These are phyloP conservation scores for Takifugu ocellatus DNA, from an alignment of 2,797 vertebrate species.

Conservation along the genomic window DNA sequence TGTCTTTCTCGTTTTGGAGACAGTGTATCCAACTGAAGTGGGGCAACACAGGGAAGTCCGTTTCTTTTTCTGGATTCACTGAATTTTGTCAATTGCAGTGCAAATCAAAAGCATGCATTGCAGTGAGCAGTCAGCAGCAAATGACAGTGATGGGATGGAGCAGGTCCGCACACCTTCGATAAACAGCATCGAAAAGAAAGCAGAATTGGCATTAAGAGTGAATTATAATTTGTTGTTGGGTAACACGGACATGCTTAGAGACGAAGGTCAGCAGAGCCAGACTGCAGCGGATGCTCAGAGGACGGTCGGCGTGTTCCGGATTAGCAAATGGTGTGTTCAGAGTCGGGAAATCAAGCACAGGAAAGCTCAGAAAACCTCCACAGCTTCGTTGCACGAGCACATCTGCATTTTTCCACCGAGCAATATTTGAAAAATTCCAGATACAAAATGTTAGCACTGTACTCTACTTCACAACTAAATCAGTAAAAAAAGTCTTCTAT, in stretches of 20 bases:
- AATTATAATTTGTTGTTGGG: constrained; percentile 12
- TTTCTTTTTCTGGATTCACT: constrained; percentile 2
- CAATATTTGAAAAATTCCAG: constrained; percentile 40
- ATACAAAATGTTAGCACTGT: constrained; percentile 18
- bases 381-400: not conserved
- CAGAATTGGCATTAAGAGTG: constrained; percentile 32
- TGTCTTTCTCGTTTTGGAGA: not conserved
- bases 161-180: constrained; percentile 67
- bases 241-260: constrained; percentile 34
- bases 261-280: constrained; percentile 56
- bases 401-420: constrained; percentile 6
- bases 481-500: constrained; percentile 16
- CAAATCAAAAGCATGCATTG: not conserved
- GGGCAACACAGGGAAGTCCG: not conserved
- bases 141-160: constrained; percentile 81
- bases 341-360: constrained; percentile 3
- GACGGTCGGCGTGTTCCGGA: constrained; percentile 14
- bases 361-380: not conserved
- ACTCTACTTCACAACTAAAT: not conserved
- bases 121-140: constrained; percentile 68
- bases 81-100: not conserved
- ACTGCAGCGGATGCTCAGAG: constrained; percentile 29
- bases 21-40: not conserved
- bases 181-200: constrained; percentile 25
- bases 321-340: constrained; percentile 2